phyloP scores from a whole-genome alignment of 92 coral and sea anemone species.

The Diadumene lineata region DNA sequence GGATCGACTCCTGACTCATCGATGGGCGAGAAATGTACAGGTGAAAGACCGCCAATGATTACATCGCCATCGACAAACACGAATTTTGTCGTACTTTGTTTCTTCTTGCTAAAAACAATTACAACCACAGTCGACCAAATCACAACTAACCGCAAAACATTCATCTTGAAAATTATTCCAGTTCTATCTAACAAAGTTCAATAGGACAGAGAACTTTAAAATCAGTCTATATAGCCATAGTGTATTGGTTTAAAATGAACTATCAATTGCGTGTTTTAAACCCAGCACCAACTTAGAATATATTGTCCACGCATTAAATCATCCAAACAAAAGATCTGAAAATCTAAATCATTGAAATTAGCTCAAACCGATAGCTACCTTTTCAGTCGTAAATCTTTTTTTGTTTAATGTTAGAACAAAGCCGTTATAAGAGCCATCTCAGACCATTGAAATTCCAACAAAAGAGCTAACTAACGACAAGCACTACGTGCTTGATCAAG shows the following conservation, averaged over 20 bases:
- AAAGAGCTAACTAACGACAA: too few species aligned
- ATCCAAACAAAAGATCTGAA: background rate
- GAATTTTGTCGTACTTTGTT: background rate
- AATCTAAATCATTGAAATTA: background rate
- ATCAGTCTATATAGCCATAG: too few species aligned
- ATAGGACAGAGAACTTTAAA: background rate
- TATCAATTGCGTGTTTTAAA: background rate
- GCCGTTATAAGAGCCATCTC: background rate
- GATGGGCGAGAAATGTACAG: constrained; percentile 85
- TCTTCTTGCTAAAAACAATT: background rate
- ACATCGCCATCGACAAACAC: constrained; percentile 76
- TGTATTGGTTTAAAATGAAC: too few species aligned
- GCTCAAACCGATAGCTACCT: background rate
- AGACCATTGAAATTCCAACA: background rate
- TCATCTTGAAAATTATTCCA: background rate
- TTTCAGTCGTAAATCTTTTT: background rate
- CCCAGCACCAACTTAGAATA: background rate
- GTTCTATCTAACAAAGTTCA: too few species aligned
- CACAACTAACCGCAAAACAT: background rate
- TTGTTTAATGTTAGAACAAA: background rate
- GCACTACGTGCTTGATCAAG: too few species aligned
- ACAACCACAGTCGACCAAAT: background rate
- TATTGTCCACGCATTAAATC: background rate
- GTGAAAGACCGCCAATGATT: constrained; percentile 85
- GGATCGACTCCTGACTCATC: constrained; percentile 67